Base-by-base conservation (phyloP, 1,140 invertebrate genomes). In the Aleiodes sp. region DNA sequence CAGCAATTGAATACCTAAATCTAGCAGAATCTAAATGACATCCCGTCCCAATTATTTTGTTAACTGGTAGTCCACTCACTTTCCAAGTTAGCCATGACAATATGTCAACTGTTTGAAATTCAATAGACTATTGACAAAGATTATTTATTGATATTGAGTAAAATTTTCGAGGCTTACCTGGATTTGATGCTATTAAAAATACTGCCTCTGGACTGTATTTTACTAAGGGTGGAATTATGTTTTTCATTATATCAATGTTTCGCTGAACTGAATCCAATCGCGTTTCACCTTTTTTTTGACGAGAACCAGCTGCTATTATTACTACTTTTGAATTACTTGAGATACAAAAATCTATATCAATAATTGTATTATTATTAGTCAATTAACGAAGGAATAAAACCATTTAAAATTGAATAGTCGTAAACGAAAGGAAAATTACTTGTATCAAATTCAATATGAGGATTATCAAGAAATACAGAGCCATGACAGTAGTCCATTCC, bases 51-150 rank as follows among this genome's bases (percentile, higher is more conserved):
- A 92, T 88, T 4, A 92, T 84, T 62, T 85, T 83, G 71, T 88
- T 80, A n/a, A 84, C 78, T 26, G 90, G 90, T 46, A 92, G 79
- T 26, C 89, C 89, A 75, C 89, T 91, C 33, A 91, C 60, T 76
- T 91, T 92, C 91, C 91, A 92, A 7, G 90, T 87, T 10, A 91
- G 81, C 83, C 90, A 92, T 14, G 89, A 83, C 73, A 92, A 73
- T 73, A 92, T 86, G 80, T 92, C 91, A 62, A 91, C 91, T 90
- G 28, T 10, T 64, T 24, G 10, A 46, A 37, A 62, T 14, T 37
- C 46, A 16, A 14, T 21, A 35, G 9, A 62, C 33, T 41, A 56
- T 56, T 14, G 33, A 41, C 9, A 70, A 46, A 64, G 14, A 43
- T 28, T 35, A 26, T n/a, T 29, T 26, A 21, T 52, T 26, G 14